A percentile compares a stretch with the other conserved stretches of the same genome.
These are phyloP conservation scores for Darevskia mixta DNA, from an alignment of 2,797 vertebrate species.

Conservation along the genomic window DNA sequence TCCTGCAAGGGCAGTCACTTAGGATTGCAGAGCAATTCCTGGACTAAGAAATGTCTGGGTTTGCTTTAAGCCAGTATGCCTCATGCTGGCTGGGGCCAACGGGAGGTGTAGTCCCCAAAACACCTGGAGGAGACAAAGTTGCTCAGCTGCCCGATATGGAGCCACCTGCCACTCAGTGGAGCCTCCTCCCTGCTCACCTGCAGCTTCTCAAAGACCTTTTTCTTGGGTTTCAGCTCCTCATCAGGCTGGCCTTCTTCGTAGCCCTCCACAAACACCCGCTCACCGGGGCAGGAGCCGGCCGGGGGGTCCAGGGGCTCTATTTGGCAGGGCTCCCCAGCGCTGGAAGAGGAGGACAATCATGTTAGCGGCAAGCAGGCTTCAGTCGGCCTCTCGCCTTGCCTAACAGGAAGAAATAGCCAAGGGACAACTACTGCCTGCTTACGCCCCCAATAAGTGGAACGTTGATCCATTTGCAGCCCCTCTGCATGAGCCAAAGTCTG, in stretches of 20 bases:
- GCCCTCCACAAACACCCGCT: slow-evolving; percentile 91
- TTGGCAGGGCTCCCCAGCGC: slow-evolving; percentile 85
- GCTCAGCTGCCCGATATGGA: too few relatives aligned
- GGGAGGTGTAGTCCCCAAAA: neutral
- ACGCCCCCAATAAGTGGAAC: accelerated
- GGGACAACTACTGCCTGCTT: neutral
- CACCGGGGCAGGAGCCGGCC: slow-evolving; percentile 87
- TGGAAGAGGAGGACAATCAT: slow-evolving; percentile 57
- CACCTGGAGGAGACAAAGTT: too few relatives aligned
- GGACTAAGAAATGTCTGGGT: neutral
- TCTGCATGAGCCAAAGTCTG: neutral
- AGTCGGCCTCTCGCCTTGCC: neutral
- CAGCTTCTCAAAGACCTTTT: slow-evolving; percentile 96
- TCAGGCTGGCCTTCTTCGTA: slow-evolving; percentile 88
- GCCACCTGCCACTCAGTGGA: accelerated
- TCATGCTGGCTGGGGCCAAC: too few relatives aligned
- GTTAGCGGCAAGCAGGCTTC: neutral
- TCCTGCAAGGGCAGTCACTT: neutral
- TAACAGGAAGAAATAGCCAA: neutral
- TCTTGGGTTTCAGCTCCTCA: slow-evolving; percentile 94
- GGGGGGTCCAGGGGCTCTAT: slow-evolving; percentile 95
- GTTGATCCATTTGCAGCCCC: too few relatives aligned
- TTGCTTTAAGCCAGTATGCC: neutral
- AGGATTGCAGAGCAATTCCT: neutral
- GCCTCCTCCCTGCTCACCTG: slow-evolving; percentile 82